Percentiles rank a stretch among this genome's conserved stretches.
phyloP scores from a whole-genome alignment of 37 sponge, comb jelly and placozoan species.

The Bolinopsis microptera region DNA sequence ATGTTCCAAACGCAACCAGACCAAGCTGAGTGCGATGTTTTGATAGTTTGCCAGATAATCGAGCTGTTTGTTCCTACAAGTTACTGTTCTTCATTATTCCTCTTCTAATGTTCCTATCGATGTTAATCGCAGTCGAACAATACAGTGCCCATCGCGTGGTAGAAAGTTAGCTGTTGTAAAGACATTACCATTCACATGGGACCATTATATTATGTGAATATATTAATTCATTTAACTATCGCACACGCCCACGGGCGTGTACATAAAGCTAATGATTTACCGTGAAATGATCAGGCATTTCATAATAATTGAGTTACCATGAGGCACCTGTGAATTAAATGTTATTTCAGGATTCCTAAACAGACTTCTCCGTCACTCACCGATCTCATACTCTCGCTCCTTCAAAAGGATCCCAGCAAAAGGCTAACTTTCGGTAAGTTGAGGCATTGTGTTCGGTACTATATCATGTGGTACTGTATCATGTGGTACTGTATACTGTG shows the following conservation, averaged over 20 bases:
- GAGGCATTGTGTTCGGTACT: too few species aligned
- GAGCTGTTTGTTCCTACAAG: neutral
- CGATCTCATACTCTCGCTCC: conserved; percentile 70
- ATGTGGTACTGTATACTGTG: too few species aligned
- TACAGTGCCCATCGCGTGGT: too few species aligned
- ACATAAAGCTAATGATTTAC: neutral
- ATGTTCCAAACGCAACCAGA: neutral
- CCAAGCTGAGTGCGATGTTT: neutral
- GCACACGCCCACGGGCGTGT: neutral
- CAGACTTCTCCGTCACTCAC: conserved; percentile 72
- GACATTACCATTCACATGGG: too few species aligned
- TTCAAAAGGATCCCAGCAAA: conserved; percentile 78
- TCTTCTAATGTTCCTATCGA: neutral
- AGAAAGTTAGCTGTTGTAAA: too few species aligned
- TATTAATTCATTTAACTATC: too few species aligned
- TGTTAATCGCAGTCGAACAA: too few species aligned
- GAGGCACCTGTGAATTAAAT: neutral
- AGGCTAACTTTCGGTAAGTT: conserved; percentile 72
- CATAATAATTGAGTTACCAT: neutral
- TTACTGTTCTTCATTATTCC: neutral
- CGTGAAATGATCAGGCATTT: neutral
- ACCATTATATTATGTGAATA: too few species aligned
- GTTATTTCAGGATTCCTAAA: conserved; percentile 70
- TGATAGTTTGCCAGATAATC: neutral
- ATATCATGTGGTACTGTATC: too few species aligned